phyloP scores from a whole-genome alignment of 2,113 vertebrate genomes.

The Toxotes jaculatrix region DNA sequence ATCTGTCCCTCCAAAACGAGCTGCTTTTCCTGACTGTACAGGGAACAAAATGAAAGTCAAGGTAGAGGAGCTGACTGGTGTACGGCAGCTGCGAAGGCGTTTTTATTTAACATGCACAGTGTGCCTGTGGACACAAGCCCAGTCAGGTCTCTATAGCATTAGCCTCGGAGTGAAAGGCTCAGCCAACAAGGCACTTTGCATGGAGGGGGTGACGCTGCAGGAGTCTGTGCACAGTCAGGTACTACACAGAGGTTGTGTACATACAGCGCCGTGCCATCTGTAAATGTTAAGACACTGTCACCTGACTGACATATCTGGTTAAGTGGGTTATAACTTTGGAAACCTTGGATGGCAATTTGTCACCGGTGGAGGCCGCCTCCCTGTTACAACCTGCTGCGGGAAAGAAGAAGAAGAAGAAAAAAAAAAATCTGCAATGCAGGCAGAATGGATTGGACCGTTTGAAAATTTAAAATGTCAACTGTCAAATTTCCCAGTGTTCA shows the following conservation, averaged over 20 bases:
- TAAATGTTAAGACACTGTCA: constrained; percentile 41
- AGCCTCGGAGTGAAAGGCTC: constrained; percentile 44
- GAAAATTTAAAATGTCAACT: constrained; percentile 83
- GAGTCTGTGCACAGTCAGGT: constrained; percentile 9
- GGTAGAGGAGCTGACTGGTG: constrained; percentile 9
- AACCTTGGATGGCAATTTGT: constrained; percentile 53
- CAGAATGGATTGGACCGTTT: constrained; percentile 58
- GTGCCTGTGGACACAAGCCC: constrained; percentile 44
- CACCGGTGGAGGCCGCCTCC: not conserved
- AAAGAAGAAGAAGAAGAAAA: not conserved
- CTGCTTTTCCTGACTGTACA: not conserved
- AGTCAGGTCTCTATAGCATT: constrained; percentile 39
- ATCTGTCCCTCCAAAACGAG: constrained; percentile 34
- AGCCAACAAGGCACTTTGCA: constrained; percentile 14
- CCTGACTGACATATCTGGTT: constrained; percentile 13
- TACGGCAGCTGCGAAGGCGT: constrained; percentile 11
- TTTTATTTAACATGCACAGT: constrained; percentile 55
- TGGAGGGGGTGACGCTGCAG: constrained; percentile 24
- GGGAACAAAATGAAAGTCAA: constrained; percentile 22
- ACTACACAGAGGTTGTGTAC: constrained; percentile 14
- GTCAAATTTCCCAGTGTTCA: constrained; percentile 78
- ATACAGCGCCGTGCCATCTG: constrained; percentile 19
- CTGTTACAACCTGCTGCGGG: not conserved
- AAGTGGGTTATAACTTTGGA: constrained; percentile 50
- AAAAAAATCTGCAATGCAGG: constrained; percentile 21